phyloP scores from a whole-genome alignment of 2,888 invertebrate species.

The Mechanitis mazaeus region DNA sequence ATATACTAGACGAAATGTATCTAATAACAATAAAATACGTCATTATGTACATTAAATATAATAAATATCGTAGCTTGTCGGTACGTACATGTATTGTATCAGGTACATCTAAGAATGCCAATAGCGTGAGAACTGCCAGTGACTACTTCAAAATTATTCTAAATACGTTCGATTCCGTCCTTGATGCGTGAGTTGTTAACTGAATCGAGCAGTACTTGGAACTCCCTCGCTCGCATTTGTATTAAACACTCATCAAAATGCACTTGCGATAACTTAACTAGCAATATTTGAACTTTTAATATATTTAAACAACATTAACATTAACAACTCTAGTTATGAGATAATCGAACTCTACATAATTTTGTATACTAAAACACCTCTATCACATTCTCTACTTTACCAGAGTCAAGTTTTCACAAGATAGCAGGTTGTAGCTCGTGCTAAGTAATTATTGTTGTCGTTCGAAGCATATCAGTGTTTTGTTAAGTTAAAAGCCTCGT shows the following conservation, averaged over 20 bases:
- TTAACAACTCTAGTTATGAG: constrained; percentile 3
- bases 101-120: constrained; percentile 49
- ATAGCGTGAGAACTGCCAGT: constrained; percentile 67
- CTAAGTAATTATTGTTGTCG: constrained; percentile 13
- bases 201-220: constrained; percentile 50
- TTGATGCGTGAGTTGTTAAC: constrained; percentile 67
- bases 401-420: constrained; percentile 19
- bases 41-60: constrained; percentile 7
- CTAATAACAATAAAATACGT: not conserved
- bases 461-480: constrained; percentile 17
- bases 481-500: constrained; percentile 19
- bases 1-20: not conserved
- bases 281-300: constrained; percentile 11
- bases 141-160: constrained; percentile 66
- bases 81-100: constrained; percentile 22
- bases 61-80: constrained; percentile 3
- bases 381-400: constrained; percentile 24
- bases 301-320: constrained; percentile 5
- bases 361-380: constrained; percentile 10
- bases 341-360: not conserved
- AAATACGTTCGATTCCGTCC: constrained; percentile 67
- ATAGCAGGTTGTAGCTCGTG: constrained; percentile 12
- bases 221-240: constrained; percentile 54
- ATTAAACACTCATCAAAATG: constrained; percentile 35
- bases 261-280: constrained; percentile 22